phyloP scores from a whole-genome alignment of 2,888 invertebrate genomes.

The Pardosa pseudoannulata region DNA sequence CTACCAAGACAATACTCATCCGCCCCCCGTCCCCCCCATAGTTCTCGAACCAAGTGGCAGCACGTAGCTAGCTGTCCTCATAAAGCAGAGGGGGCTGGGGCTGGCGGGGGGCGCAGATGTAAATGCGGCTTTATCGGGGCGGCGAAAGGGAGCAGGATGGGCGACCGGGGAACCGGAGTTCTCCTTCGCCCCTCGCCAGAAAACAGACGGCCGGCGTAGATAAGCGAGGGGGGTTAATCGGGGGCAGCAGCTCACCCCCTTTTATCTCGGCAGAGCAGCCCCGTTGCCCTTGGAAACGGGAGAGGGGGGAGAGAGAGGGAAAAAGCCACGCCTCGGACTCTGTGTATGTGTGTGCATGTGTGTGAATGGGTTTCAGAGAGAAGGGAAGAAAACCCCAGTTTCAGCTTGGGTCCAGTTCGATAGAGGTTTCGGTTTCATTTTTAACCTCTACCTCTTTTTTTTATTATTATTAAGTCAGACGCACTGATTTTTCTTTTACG shows the following conservation, averaged over 20 bases:
- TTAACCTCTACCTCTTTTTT: too few species aligned
- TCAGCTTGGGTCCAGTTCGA: too few species aligned
- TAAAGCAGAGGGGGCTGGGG: too few species aligned
- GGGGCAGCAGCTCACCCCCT: conserved; percentile 24
- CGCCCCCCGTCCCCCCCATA: neutral
- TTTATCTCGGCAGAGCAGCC: conserved; percentile 61
- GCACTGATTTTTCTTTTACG: too few species aligned
- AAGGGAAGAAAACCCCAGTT: too few species aligned
- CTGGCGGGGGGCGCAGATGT: conserved; percentile 46
- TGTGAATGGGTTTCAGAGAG: too few species aligned
- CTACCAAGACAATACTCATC: too few species aligned
- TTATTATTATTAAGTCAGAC: too few species aligned
- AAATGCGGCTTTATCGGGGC: conserved; percentile 44
- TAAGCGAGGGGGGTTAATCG: conserved; percentile 59
- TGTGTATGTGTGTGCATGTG: too few species aligned
- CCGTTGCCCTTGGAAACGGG: conserved; percentile 34
- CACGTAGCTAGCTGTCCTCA: conserved; percentile 67
- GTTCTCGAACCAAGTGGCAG: neutral
- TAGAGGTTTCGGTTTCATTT: too few species aligned
- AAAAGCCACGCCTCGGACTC: too few species aligned
- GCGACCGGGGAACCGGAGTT: conserved; percentile 67
- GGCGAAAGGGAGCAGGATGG: conserved; percentile 62
- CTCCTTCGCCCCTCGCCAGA: conserved; percentile 57
- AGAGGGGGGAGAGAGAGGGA: neutral
- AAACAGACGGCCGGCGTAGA: conserved; percentile 53